These are phyloP conservation scores for Tyria jacobaeae DNA, from an alignment of 2,888 invertebrate genomes.

Conservation along the genomic window DNA sequence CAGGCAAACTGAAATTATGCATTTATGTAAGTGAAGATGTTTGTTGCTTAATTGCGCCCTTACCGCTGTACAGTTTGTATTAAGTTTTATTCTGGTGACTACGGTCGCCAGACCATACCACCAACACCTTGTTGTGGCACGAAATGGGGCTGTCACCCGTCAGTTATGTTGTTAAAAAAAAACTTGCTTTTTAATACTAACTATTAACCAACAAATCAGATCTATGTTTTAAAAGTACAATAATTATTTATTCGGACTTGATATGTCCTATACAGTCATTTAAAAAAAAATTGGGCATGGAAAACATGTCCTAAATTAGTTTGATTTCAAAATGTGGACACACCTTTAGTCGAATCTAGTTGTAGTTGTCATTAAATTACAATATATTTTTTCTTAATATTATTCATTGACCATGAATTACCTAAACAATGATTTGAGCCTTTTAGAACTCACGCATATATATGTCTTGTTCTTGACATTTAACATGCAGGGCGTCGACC, in stretches of 20 bases:
- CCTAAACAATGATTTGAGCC: conserved; percentile 17
- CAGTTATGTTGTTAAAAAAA: too few species aligned
- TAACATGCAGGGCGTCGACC: conserved; percentile 12
- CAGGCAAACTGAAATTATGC: neutral
- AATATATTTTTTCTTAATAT: neutral
- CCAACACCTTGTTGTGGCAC: neutral
- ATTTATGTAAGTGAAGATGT: neutral
- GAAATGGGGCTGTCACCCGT: too few species aligned
- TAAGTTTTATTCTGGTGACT: neutral
- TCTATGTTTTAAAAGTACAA: too few species aligned
- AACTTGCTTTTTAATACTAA: too few species aligned
- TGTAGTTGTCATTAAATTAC: neutral
- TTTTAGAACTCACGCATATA: conserved; percentile 5
- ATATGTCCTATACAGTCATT: too few species aligned
- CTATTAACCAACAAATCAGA: too few species aligned
- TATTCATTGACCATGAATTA: conserved; percentile 17
- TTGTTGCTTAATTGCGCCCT: neutral
- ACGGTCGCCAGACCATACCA: too few species aligned
- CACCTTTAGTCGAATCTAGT: too few species aligned
- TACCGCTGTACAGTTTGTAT: neutral
- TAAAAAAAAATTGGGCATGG: too few species aligned
- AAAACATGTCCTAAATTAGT: too few species aligned
- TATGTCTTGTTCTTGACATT: conserved; percentile 15
- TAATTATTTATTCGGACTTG: too few species aligned
- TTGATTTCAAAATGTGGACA: too few species aligned